Conservation (phyloP, 1,140 invertebrate genomes). For the Lasioglossum albipes region DNA sequence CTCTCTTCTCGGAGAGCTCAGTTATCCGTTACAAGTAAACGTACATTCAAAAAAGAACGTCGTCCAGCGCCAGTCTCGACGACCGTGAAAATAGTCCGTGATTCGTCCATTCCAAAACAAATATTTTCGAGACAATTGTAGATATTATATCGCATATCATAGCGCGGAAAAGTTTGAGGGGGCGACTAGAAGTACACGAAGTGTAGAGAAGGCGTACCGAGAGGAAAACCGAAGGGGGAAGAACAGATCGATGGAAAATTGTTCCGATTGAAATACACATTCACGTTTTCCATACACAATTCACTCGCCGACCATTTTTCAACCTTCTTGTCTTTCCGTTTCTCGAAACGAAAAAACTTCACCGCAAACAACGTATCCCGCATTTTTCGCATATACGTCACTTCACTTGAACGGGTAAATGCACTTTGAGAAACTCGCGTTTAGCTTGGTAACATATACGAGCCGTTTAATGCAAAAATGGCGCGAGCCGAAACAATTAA, state of each 20-base stretch:
- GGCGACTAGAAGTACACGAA: background rate
- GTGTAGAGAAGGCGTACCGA: background rate
- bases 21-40: background rate
- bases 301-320: background rate
- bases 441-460: no score
- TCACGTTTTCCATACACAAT: background rate
- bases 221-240: background rate
- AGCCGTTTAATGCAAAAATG: background rate
- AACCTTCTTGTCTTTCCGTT: background rate
- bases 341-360: no score
- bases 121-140: no score
- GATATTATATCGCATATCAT: no score
- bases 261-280: background rate
- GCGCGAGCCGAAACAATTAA: no score
- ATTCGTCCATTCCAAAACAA: no score
- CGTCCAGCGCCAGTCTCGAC: no score
- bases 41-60: background rate
- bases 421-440: background rate
- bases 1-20: background rate
- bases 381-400: no score
- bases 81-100: no score
- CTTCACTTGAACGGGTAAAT: background rate
- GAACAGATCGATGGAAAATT: background rate
- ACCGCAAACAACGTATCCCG: background rate
- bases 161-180: no score